phyloP scores from a whole-genome alignment of 2,888 invertebrate species.

The Epistrophe grossulariae region DNA sequence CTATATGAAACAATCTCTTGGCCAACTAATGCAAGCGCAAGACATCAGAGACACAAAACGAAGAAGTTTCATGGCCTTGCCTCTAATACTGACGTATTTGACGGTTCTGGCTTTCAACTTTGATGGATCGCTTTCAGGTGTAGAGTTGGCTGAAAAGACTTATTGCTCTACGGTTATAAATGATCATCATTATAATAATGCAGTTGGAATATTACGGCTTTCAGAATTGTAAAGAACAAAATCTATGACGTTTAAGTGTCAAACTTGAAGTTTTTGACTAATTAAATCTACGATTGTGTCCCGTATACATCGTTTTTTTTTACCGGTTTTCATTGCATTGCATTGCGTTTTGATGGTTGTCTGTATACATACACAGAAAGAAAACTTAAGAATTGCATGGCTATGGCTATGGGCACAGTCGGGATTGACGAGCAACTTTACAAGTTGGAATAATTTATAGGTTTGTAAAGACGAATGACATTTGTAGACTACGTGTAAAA shows the following conservation, averaged over 20 bases:
- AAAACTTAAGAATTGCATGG: slow-evolving; percentile 58
- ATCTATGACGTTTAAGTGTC: slow-evolving; percentile 59
- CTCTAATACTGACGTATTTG: slow-evolving; percentile 63
- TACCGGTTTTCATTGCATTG: slow-evolving; percentile 52
- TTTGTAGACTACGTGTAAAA: slow-evolving; percentile 69
- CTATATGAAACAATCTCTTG: slow-evolving; percentile 32
- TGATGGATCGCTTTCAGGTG: slow-evolving; percentile 61
- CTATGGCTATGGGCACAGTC: slow-evolving; percentile 37
- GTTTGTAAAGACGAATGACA: slow-evolving; percentile 55
- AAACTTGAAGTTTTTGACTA: slow-evolving; percentile 55
- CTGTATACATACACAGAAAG: neutral
- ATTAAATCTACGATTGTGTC: slow-evolving; percentile 53
- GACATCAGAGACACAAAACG: slow-evolving; percentile 31
- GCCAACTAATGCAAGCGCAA: slow-evolving; percentile 19
- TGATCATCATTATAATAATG: slow-evolving; percentile 57
- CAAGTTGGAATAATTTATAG: slow-evolving; percentile 60
- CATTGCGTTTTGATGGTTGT: slow-evolving; percentile 7
- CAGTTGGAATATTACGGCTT: slow-evolving; percentile 38
- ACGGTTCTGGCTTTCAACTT: slow-evolving; percentile 63
- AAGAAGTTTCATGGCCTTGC: slow-evolving; percentile 61
- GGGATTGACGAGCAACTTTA: slow-evolving; percentile 53
- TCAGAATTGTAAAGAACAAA: slow-evolving; percentile 50
- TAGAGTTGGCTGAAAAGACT: slow-evolving; percentile 55
- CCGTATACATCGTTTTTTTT: slow-evolving; percentile 11
- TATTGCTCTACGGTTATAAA: slow-evolving; percentile 57